These are phyloP conservation scores for Masticophis lateralis DNA, from an alignment of 2,797 vertebrate species.

Conservation along the genomic window DNA sequence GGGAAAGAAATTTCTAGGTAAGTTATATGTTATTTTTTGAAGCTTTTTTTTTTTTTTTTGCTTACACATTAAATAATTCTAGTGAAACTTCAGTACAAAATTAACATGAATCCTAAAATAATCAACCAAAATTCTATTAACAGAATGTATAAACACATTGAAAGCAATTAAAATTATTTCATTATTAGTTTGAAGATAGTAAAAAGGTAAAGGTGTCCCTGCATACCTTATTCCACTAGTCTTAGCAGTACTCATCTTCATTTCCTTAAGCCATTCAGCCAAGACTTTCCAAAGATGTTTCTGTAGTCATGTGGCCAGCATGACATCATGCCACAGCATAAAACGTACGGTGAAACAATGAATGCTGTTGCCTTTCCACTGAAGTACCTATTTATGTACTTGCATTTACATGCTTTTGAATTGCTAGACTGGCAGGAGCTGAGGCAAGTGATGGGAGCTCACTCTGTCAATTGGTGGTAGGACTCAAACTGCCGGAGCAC, in stretches of 20 bases:
- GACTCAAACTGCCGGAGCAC: too few relatives aligned
- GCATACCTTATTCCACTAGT: not conserved
- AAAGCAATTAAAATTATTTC: conserved; percentile 71
- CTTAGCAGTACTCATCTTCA: not conserved
- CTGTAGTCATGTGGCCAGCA: not conserved
- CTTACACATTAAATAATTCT: conserved; percentile 72
- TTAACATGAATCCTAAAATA: conserved; percentile 73
- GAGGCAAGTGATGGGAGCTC: not conserved
- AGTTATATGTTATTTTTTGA: conserved; percentile 68
- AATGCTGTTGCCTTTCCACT: not conserved
- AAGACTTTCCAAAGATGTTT: not conserved
- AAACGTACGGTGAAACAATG: not conserved
- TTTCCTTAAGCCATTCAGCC: not conserved
- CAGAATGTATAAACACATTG: conserved; percentile 70
- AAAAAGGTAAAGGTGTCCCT: not conserved
- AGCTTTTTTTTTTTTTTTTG: conserved; percentile 65
- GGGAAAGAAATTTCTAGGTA: conserved; percentile 75
- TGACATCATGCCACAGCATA: not conserved
- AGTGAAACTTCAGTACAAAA: conserved; percentile 71
- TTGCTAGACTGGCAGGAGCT: not conserved
- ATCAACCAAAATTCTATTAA: conserved; percentile 61
- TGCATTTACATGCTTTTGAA: not conserved
- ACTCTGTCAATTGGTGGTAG: not conserved
- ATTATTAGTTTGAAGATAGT: conserved; percentile 64
- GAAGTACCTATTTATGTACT: not conserved